These are phyloP conservation scores for Gymnothorax reevesii DNA, from an alignment of 2,797 vertebrate species.

Conservation along the genomic window DNA sequence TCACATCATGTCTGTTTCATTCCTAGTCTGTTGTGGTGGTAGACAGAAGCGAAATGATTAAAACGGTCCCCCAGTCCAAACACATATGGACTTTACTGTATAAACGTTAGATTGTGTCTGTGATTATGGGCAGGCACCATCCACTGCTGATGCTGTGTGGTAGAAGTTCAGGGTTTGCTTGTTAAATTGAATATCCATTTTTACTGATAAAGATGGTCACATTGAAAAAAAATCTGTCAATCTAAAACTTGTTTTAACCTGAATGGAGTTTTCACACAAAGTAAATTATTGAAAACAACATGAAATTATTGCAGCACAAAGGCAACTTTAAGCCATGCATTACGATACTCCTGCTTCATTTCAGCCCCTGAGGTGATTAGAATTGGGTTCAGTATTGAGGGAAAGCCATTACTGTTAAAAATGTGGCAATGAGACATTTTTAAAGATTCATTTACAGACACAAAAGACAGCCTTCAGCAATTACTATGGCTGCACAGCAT, in stretches of 20 bases:
- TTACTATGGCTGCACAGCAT: conserved; percentile 34
- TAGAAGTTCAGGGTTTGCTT: background rate
- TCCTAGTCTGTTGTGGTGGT: too few relatives aligned
- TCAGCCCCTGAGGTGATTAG: background rate
- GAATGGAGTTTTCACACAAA: background rate
- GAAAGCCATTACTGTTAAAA: conserved; percentile 32
- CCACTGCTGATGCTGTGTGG: background rate
- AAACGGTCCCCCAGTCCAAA: background rate
- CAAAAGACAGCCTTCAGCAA: conserved; percentile 27
- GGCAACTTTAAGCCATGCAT: background rate
- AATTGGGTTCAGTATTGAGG: conserved; percentile 9
- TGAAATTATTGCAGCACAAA: background rate
- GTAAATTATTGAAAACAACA: conserved; percentile 11
- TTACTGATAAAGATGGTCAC: background rate
- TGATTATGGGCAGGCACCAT: background rate
- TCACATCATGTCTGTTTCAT: too few relatives aligned
- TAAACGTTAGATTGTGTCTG: background rate
- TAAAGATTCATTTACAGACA: conserved; percentile 28
- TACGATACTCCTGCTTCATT: background rate
- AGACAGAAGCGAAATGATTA: too few relatives aligned
- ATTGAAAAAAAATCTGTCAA: background rate
- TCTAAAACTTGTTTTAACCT: background rate
- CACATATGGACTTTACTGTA: background rate
- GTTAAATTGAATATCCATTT: background rate
- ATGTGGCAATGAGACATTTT: conserved; percentile 26